phyloP scores from a whole-genome alignment of 2,113 vertebrate genomes.

The Gobius niger region DNA sequence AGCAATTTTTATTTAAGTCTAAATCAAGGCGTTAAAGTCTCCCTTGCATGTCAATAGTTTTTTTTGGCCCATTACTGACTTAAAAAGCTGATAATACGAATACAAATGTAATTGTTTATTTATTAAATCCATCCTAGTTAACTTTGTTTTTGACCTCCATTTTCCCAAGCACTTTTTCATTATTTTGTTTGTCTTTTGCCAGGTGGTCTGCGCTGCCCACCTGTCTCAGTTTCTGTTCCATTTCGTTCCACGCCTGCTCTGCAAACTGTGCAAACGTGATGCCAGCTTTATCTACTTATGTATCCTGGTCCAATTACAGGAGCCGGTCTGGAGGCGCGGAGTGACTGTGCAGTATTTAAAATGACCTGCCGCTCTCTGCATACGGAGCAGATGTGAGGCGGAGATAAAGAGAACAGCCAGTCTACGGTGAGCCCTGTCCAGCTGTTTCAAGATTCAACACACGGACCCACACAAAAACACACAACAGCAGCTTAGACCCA shows the following conservation, averaged over 20 bases:
- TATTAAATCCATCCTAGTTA: not conserved
- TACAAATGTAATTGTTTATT: not conserved
- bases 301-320: slow-evolving; percentile 53
- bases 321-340: slow-evolving; percentile 31
- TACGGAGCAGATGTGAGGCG: slow-evolving; percentile 35
- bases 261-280: slow-evolving; percentile 49
- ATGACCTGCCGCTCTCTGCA: slow-evolving; percentile 50
- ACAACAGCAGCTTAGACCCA: slow-evolving; percentile 22
- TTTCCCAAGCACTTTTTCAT: not conserved
- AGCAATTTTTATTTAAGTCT: no score
- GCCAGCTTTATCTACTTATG: slow-evolving; percentile 48
- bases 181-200: slow-evolving; percentile 17
- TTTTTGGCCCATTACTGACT: no score
- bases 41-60: no score
- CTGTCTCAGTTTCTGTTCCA: slow-evolving; percentile 23
- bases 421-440: slow-evolving; percentile 46
- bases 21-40: no score
- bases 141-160: slow-evolving; percentile 1
- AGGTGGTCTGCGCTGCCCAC: slow-evolving; percentile 18
- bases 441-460: slow-evolving; percentile 51
- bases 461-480: slow-evolving; percentile 8
- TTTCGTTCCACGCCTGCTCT: slow-evolving; percentile 32
- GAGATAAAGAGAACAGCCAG: slow-evolving; percentile 34
- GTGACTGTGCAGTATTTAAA: slow-evolving; percentile 31
- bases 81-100: no score